These are phyloP conservation scores for Luehdorfia chinensis DNA, from an alignment of 1,140 invertebrate genomes.

Conservation along the genomic window DNA sequence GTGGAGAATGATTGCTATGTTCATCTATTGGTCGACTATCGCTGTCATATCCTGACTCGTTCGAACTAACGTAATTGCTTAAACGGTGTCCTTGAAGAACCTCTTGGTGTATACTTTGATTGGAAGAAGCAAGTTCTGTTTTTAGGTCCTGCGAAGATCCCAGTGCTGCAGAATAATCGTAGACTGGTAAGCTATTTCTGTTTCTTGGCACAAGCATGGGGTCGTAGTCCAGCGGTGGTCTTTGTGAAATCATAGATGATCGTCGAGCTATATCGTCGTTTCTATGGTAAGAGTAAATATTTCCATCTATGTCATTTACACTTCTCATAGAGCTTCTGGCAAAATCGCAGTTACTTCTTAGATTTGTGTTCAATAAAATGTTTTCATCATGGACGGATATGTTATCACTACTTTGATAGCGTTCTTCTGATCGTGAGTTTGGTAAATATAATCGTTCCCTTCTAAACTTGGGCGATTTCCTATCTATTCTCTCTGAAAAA, in stretches of 20 bases:
- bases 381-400: constrained; percentile 67
- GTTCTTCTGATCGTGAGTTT: constrained; percentile 66
- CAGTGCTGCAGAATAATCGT: constrained; percentile 59
- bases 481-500: constrained; percentile 69
- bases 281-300: constrained; percentile 36
- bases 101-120: constrained; percentile 68
- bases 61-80: constrained; percentile 86
- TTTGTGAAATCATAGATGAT: constrained; percentile 68
- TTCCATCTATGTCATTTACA: constrained; percentile 56
- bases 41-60: constrained; percentile 90
- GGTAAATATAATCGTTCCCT: constrained; percentile 59
- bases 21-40: constrained; percentile 81
- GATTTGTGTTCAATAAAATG: constrained; percentile 45
- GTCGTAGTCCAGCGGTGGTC: constrained; percentile 60
- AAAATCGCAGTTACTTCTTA: constrained; percentile 60
- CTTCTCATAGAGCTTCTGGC: constrained; percentile 65
- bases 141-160: constrained; percentile 63
- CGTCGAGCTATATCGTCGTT: constrained; percentile 50
- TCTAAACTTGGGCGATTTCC: constrained; percentile 69
- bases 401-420: constrained; percentile 73
- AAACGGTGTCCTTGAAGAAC: constrained; percentile 75
- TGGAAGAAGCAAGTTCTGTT: constrained; percentile 62
- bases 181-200: constrained; percentile 71
- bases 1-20: constrained; percentile 74
- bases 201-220: constrained; percentile 67